Percentiles rank a stretch among this genome's conserved stretches.
Conservation (phyloP, 2,888 invertebrate species). For the Escarpia spicata region DNA sequence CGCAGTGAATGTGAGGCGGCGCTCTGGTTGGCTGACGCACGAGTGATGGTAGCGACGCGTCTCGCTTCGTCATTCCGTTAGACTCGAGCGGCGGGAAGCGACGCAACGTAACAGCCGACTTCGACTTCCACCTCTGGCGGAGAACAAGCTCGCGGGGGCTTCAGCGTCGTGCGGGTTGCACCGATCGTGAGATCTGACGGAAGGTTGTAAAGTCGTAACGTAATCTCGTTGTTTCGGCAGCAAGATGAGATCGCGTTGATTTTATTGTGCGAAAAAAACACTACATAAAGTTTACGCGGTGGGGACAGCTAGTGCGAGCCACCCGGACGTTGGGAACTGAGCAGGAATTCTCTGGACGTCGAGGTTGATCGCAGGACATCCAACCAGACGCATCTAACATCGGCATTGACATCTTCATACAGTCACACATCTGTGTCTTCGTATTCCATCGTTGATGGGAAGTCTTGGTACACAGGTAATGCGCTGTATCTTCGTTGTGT, state of each 20-base stretch:
- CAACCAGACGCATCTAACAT: not conserved
- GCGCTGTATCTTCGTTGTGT: not conserved
- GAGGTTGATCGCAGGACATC: not conserved
- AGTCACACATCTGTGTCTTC: no score
- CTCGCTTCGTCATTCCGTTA: not conserved
- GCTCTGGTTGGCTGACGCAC: not conserved
- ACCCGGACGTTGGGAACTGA: not conserved
- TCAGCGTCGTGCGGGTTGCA: not conserved
- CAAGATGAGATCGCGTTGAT: not conserved
- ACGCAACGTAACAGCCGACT: not conserved
- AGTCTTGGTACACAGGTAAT: not conserved
- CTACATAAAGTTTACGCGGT: not conserved
- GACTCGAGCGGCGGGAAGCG: not conserved
- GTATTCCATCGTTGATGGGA: not conserved
- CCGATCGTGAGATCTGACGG: not conserved
- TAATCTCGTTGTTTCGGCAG: conserved; percentile 1
- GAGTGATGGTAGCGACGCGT: not conserved
- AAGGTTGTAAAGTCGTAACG: not conserved
- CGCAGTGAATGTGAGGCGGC: not conserved
- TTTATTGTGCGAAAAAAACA: not conserved
- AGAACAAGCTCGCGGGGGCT: not conserved
- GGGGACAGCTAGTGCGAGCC: not conserved
- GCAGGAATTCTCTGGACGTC: not conserved
- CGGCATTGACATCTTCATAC: not conserved
- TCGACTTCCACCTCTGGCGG: not conserved